Conservation (phyloP, 1,140 invertebrate genomes). For the Patella vulgata region DNA sequence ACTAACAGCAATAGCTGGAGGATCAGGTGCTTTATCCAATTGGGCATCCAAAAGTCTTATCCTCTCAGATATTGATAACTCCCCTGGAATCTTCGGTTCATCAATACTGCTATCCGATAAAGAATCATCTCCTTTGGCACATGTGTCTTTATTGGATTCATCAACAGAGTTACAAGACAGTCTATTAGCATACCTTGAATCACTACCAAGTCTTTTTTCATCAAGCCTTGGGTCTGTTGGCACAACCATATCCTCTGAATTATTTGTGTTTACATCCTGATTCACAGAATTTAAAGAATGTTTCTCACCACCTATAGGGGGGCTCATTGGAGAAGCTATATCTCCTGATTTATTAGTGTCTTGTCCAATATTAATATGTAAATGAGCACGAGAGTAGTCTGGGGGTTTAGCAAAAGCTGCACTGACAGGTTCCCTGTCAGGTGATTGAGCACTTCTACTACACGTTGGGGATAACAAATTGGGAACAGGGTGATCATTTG, state of each 20-base stretch:
- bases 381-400: too few species aligned
- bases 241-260: constrained; percentile 19
- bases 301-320: too few species aligned
- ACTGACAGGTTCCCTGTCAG: too few species aligned
- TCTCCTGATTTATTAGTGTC: too few species aligned
- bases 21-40: constrained; percentile 37
- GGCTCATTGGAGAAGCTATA: too few species aligned
- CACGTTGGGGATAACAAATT: too few species aligned
- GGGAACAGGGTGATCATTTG: too few species aligned
- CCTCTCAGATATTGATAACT: constrained; percentile 79
- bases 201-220: constrained; percentile 1
- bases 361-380: too few species aligned
- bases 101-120: constrained; percentile 50
- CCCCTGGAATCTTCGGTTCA: constrained; percentile 11
- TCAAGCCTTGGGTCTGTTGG: constrained; percentile 9
- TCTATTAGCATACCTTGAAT: too few species aligned
- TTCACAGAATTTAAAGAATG: not conserved
- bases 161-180: too few species aligned
- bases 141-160: constrained; percentile 11
- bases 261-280: constrained; percentile 19
- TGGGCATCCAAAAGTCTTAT: constrained; percentile 84
- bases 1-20: constrained; percentile 34
- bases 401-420: too few species aligned
- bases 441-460: too few species aligned
- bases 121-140: constrained; percentile 38